Evolutionary conservation across 2,113 vertebrate genomes (phyloP).

Genomic region (Passer montanus): DNA sequence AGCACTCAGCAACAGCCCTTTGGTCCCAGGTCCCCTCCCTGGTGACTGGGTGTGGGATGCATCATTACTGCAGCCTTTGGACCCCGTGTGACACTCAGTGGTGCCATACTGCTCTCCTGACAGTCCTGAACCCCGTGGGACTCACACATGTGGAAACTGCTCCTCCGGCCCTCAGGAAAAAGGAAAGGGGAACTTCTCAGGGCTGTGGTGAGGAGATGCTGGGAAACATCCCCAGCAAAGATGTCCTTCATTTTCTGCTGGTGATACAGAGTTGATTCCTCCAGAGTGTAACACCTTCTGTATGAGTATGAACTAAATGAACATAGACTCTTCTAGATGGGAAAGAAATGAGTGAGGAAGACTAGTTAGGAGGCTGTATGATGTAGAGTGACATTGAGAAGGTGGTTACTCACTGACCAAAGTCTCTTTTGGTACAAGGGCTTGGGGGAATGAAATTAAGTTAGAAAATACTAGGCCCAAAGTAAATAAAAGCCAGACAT

Average conservation of each 20-base stretch:
- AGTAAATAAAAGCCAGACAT: neutral
- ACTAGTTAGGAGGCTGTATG: neutral
- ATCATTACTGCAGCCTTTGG: neutral
- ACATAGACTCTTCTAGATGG: neutral
- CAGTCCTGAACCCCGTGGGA: neutral
- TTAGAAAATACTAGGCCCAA: neutral
- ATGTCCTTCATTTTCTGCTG: neutral
- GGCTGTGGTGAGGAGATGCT: neutral
- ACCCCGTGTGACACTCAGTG: neutral
- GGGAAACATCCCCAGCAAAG: neutral
- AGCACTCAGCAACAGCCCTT: neutral
- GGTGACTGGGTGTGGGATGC: neutral
- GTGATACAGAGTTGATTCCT: neutral
- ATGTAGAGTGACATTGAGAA: neutral
- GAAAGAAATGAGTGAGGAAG: neutral
- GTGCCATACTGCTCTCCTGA: neutral
- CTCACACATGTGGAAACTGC: accelerated
- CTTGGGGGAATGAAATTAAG: neutral
- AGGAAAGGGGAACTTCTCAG: neutral
- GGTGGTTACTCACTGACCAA: neutral
- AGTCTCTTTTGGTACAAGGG: neutral
- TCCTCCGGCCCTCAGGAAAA: neutral
- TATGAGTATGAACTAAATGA: neutral
- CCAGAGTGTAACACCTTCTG: neutral
- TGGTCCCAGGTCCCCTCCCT: neutral